Base-by-base conservation (phyloP, 2,888 invertebrate genomes). In the Heliconius aoede region DNA sequence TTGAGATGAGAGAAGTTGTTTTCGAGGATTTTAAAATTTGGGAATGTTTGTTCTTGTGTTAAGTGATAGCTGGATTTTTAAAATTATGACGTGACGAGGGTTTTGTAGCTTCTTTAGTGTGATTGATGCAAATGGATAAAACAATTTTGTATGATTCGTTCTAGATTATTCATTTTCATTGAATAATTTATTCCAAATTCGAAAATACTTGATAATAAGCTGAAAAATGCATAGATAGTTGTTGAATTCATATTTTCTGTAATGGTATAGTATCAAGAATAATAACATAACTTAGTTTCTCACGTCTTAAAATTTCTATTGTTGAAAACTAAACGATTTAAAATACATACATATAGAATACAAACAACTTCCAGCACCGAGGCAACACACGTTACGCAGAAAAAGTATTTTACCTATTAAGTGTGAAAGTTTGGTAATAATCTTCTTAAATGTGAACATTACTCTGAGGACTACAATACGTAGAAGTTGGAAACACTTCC, bases 361-460 rank as follows among this genome's bases (percentile, higher is more conserved):
- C n/a, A 64, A 32, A 64, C 65, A 65, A 65, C 36, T 51, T 28
- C n/a, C 26, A 72, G 21, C 26, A 60, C 36, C 36, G 58, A 40
- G 21, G 69, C 51, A 51, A 30, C 69, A 72, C 60, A 61, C 61
- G 21, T 65, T 40, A 72, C 26, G 36, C 32, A 64, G 68, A 24
- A 77, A 79, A 77, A 73, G 69, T 79, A 72, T 64, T 72, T 65
- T 58, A 36, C 58, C 74, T 77, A 64, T 77, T 77, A 71, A 81
- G 78, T 76, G 74, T 73, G 67, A 75, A 82, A 82, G 77, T 81
- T 82, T 74, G 46, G 78, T 76, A 73, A 81, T 80, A 82, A 82
- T 81, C 81, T 74, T 74, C 79, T 82, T 81, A 80, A 80, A 81
- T 73, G 76, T 68, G 69, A 78, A 76, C 78, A 79, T 79, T 76